A percentile compares a stretch with the other conserved stretches of the same genome.
phyloP scores from a whole-genome alignment of 1,140 invertebrate species.

The Pseudomyrmex gracilis region DNA sequence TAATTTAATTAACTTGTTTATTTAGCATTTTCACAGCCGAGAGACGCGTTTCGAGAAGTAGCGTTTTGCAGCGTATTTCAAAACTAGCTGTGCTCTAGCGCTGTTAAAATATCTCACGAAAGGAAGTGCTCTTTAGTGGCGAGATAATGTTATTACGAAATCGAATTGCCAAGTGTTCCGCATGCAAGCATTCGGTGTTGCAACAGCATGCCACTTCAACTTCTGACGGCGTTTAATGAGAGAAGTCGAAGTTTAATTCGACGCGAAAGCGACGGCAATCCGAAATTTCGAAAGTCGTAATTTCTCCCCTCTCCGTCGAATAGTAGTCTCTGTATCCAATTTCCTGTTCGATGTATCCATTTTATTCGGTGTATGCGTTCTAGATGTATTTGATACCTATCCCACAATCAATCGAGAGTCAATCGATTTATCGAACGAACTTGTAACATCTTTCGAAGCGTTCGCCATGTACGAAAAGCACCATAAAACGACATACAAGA shows the following conservation, averaged over 20 bases:
- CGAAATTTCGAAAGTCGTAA: constrained; percentile 53
- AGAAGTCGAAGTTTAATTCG: constrained; percentile 54
- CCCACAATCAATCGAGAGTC: constrained; percentile 2
- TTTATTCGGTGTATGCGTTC: too few species aligned
- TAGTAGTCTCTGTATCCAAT: neutral
- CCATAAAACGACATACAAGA: too few species aligned
- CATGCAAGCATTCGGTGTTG: constrained; percentile 23
- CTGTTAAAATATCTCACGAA: constrained; percentile 26
- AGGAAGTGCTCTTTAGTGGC: constrained; percentile 2
- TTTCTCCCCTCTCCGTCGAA: constrained; percentile 13
- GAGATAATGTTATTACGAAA: constrained; percentile 47
- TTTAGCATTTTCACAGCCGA: neutral
- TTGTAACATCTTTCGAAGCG: constrained; percentile 7
- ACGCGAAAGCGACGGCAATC: constrained; percentile 35
- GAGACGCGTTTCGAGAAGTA: too few species aligned
- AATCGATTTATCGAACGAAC: neutral
- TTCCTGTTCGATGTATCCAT: neutral
- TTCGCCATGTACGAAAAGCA: neutral
- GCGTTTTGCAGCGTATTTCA: too few species aligned
- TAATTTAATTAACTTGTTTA: too few species aligned
- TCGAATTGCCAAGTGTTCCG: constrained; percentile 42
- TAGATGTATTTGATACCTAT: constrained; percentile 15
- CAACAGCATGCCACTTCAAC: constrained; percentile 26
- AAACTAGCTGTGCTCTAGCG: neutral
- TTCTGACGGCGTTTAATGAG: constrained; percentile 45